Evolutionary conservation across 2,113 vertebrate species (phyloP).

Genomic region (Amia ocellicauda): DNA sequence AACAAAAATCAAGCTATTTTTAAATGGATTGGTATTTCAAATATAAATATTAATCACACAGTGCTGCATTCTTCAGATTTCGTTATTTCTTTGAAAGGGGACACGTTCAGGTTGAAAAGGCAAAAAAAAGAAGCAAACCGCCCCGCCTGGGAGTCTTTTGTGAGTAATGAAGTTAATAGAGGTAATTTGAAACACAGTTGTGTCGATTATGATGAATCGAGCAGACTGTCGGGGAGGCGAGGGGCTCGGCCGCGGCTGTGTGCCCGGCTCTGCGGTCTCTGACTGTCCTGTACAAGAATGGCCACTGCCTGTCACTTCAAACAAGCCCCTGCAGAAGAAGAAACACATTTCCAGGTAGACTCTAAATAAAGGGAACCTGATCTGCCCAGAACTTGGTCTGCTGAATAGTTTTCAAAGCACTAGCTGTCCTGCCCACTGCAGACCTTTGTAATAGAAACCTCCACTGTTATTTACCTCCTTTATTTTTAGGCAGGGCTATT

Average conservation of each 20-base stretch:
- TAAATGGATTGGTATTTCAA: too few relatives aligned
- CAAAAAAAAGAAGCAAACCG: too few relatives aligned
- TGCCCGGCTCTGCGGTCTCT: slow-evolving; percentile 10
- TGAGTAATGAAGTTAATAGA: neutral
- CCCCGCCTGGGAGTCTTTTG: neutral
- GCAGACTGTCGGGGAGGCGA: slow-evolving; percentile 11
- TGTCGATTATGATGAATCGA: neutral
- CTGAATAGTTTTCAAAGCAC: slow-evolving; percentile 51
- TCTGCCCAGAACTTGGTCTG: slow-evolving; percentile 37
- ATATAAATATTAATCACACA: too few relatives aligned
- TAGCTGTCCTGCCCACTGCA: slow-evolving; percentile 40
- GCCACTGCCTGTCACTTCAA: slow-evolving; percentile 47
- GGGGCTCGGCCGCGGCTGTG: neutral
- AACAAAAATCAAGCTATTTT: too few relatives aligned
- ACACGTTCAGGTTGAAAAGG: too few relatives aligned
- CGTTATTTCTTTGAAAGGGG: too few relatives aligned
- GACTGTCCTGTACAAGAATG: slow-evolving; percentile 35
- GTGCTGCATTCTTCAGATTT: too few relatives aligned
- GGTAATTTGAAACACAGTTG: neutral
- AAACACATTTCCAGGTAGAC: slow-evolving; percentile 35
- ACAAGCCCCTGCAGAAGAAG: slow-evolving; percentile 35
- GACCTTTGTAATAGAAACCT: slow-evolving; percentile 57
- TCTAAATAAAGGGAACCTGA: slow-evolving; percentile 46
- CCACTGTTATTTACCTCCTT: slow-evolving; percentile 59
- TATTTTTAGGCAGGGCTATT: slow-evolving; percentile 57